Evolutionary conservation across 1,140 invertebrate species (phyloP).

Genomic region (Dendroctonus ponderosae): DNA sequence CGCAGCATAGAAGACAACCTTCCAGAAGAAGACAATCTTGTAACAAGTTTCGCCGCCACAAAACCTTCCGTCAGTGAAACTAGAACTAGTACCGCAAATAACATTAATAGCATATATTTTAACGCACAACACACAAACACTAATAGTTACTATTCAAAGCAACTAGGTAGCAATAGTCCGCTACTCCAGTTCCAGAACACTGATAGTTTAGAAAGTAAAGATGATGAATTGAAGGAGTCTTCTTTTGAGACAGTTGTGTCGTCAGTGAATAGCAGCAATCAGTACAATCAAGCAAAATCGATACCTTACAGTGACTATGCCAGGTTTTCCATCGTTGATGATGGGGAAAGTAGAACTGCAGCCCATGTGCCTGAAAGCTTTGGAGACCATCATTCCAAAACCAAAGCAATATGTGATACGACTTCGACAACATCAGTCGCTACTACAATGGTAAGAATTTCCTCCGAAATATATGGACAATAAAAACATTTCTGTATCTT

Average conservation of each 20-base stretch:
- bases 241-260: conserved; percentile 62
- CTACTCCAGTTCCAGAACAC: conserved; percentile 54
- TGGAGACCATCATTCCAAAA: conserved; percentile 8
- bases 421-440: conserved; percentile 31
- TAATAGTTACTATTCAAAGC: conserved; percentile 29
- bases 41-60: conserved; percentile 7
- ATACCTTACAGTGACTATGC: conserved; percentile 51
- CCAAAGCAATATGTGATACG: conserved; percentile 41
- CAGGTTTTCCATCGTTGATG: conserved; percentile 36
- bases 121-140: conserved; percentile 46
- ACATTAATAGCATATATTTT: conserved; percentile 33
- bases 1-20: conserved; percentile 55
- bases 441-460: conserved; percentile 10
- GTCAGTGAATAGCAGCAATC: conserved; percentile 53
- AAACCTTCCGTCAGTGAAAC: conserved; percentile 38
- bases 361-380: background rate
- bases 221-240: conserved; percentile 59
- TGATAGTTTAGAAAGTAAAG: conserved; percentile 58
- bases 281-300: conserved; percentile 43
- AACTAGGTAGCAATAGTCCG: conserved; percentile 42
- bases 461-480: background rate
- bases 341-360: conserved; percentile 37
- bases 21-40: conserved; percentile 40
- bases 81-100: conserved; percentile 51
- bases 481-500: too few relatives aligned